Evolutionary conservation across 64 coral and sea anemone species (phyloP).

Genomic region (Catalaphyllia jardinei): DNA sequence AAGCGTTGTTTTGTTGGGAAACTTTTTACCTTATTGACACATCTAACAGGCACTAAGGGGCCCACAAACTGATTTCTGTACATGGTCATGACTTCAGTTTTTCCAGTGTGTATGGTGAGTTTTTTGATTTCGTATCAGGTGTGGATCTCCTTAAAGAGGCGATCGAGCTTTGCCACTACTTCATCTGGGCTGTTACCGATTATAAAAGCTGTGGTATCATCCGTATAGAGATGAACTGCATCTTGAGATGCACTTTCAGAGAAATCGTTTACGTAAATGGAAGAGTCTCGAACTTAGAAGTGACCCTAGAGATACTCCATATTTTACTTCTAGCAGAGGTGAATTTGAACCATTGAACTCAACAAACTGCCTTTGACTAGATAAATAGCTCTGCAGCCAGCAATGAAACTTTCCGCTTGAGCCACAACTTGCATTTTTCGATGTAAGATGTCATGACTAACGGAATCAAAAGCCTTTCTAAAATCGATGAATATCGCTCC

Average conservation of each 20-base stretch:
- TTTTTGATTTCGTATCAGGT: neutral
- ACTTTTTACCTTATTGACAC: too few relatives aligned
- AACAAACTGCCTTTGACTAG: too few relatives aligned
- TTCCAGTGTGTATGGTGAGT: neutral
- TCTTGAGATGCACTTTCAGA: neutral
- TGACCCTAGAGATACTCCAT: neutral
- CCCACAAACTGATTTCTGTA: neutral
- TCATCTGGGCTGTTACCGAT: too few relatives aligned
- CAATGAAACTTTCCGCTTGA: too few relatives aligned
- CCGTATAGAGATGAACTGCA: neutral
- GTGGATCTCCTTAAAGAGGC: neutral
- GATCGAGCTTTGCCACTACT: neutral
- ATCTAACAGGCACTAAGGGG: neutral
- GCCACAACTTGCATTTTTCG: too few relatives aligned
- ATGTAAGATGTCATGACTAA: too few relatives aligned
- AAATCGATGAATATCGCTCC: too few relatives aligned
- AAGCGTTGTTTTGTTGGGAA: too few relatives aligned
- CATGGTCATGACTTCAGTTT: neutral
- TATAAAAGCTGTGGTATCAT: too few relatives aligned
- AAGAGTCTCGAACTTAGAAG: neutral
- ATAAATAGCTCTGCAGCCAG: too few relatives aligned
- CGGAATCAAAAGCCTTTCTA: too few relatives aligned
- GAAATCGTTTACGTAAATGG: constrained; percentile 20
- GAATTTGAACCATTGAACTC: neutral
- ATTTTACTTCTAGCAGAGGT: neutral